These are phyloP conservation scores for Tyto alba DNA, from an alignment of 2,113 vertebrate species.

Conservation along the genomic window DNA sequence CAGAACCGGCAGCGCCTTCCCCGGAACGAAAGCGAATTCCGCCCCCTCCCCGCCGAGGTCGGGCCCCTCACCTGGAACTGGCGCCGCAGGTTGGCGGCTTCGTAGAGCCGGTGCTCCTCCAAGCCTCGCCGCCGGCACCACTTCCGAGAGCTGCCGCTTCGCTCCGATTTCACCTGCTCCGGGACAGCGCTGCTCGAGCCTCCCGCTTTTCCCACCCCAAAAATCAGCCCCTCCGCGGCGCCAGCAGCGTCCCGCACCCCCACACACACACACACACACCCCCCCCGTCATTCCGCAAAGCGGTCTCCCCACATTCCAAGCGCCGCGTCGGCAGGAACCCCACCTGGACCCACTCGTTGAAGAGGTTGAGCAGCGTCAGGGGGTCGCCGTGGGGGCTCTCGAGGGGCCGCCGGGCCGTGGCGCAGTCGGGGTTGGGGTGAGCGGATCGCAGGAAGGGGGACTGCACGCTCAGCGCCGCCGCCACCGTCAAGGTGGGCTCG, in stretches of 20 bases:
- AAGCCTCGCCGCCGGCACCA: conserved; percentile 88
- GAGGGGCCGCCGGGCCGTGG: conserved; percentile 74
- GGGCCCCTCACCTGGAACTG: conserved; percentile 86
- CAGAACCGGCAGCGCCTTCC: no score
- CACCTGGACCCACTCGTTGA: conserved; percentile 92
- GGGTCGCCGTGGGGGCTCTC: conserved; percentile 89
- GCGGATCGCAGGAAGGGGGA: conserved; percentile 83
- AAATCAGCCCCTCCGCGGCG: no score
- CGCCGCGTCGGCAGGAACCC: no score
- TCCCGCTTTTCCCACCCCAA: no score
- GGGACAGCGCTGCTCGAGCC: no score
- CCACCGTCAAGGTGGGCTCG: conserved; percentile 83
- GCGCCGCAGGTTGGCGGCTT: conserved; percentile 87
- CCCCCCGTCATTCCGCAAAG: no score
- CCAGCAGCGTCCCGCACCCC: no score
- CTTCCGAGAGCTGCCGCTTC: conserved; percentile 72
- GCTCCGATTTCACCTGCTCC: conserved; percentile 81
- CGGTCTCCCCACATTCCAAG: no score
- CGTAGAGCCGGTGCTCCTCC: conserved; percentile 91
- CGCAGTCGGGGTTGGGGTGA: conserved; percentile 75
- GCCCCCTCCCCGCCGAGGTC: no score
- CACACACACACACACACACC: no score
- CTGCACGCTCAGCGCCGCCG: conserved; percentile 83
- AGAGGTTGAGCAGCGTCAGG: conserved; percentile 86
- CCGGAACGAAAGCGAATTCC: no score